phyloP scores from a whole-genome alignment of 1,140 invertebrate genomes.

The Charaxes varanes region DNA sequence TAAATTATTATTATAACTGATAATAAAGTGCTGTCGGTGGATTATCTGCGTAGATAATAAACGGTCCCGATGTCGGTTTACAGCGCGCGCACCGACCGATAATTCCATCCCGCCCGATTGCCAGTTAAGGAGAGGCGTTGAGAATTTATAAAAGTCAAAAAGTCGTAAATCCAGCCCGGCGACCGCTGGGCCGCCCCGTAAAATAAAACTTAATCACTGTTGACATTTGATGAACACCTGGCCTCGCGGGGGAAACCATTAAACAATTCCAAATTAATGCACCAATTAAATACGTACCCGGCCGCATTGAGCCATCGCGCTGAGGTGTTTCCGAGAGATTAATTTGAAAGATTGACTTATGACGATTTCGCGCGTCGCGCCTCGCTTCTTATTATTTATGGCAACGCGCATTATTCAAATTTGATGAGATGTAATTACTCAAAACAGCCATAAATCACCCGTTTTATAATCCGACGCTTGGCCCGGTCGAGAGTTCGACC shows the following conservation, averaged over 20 bases:
- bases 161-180: constrained; percentile 51
- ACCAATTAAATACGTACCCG: constrained; percentile 66
- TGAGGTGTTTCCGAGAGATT: constrained; percentile 54
- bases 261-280: constrained; percentile 67
- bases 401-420: constrained; percentile 65
- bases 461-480: constrained; percentile 56
- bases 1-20: constrained; percentile 73
- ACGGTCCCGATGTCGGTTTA: constrained; percentile 54
- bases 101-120: constrained; percentile 54
- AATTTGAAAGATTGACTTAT: constrained; percentile 68
- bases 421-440: constrained; percentile 70
- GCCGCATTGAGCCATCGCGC: constrained; percentile 59
- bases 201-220: constrained; percentile 69
- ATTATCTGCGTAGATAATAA: constrained; percentile 67
- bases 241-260: constrained; percentile 37
- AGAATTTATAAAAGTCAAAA: constrained; percentile 69
- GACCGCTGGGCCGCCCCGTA: constrained; percentile 27
- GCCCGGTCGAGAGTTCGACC: constrained; percentile 50
- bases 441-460: constrained; percentile 67
- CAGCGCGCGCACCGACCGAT: constrained; percentile 53
- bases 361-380: constrained; percentile 50
- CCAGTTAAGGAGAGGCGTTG: constrained; percentile 59
- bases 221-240: constrained; percentile 69
- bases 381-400: constrained; percentile 57
- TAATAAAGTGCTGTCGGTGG: constrained; percentile 70